These are phyloP conservation scores for Trichacis sp. DNA, from an alignment of 2,888 invertebrate species.

Conservation along the genomic window DNA sequence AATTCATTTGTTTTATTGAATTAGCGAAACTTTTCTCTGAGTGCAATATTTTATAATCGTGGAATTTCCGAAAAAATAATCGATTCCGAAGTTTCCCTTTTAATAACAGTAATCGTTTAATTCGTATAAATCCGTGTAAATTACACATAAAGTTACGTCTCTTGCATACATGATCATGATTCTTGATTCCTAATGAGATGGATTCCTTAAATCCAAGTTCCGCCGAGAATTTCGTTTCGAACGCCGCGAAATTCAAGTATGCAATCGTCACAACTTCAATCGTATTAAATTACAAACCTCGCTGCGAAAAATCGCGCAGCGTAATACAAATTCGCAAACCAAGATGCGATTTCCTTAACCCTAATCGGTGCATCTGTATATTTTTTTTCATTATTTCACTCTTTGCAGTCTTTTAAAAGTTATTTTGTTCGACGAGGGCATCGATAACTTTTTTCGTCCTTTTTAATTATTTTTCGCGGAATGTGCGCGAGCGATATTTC, in stretches of 20 bases:
- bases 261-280: no score
- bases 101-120: not conserved
- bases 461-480: not conserved
- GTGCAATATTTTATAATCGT: no score
- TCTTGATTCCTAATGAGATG: not conserved
- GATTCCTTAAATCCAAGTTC: not conserved
- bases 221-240: not conserved
- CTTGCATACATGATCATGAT: not conserved
- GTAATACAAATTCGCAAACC: not conserved
- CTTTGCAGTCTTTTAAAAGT: conserved; percentile 9
- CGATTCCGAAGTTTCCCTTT: not conserved
- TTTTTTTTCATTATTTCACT: no score
- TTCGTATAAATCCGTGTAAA: conserved; percentile 1
- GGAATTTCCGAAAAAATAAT: no score
- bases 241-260: not conserved
- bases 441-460: not conserved
- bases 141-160: not conserved
- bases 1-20: not conserved
- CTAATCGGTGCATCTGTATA: conserved; percentile 3
- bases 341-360: not conserved
- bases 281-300: no score
- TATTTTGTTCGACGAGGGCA: conserved; percentile 1
- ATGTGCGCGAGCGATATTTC: conserved; percentile 10
- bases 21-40: no score
- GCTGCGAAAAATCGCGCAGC: not conserved